Evolutionary conservation across 2,113 vertebrate species (phyloP).

Genomic region (Oenanthe oenanthe): DNA sequence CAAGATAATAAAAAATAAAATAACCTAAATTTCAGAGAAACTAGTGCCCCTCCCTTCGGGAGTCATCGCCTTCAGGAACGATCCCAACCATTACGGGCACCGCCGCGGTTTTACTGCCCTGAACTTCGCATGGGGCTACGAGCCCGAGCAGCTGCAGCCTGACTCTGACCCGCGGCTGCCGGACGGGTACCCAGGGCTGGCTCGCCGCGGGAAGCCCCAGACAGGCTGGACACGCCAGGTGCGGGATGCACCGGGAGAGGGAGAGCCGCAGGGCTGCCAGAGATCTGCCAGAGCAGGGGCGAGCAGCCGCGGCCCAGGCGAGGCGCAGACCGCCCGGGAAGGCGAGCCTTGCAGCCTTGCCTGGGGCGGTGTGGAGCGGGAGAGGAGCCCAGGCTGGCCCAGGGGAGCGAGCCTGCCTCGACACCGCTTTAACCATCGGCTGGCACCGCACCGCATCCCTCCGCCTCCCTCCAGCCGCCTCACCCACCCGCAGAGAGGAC

Average conservation of each 20-base stretch:
- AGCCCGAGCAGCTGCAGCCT: background rate
- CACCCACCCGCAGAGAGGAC: background rate
- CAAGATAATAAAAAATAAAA: background rate
- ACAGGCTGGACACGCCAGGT: background rate
- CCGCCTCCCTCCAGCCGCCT: background rate
- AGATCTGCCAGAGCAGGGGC: background rate
- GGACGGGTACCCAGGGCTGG: accelerated
- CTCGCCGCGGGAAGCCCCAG: background rate
- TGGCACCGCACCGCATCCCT: background rate
- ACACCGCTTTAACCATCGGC: background rate
- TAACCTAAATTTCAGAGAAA: background rate
- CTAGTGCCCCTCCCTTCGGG: background rate
- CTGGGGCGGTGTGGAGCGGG: background rate
- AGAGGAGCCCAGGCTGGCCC: background rate
- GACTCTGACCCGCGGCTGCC: background rate
- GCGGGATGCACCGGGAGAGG: background rate
- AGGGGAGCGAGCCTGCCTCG: background rate
- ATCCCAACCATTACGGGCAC: background rate
- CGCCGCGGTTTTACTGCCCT: background rate
- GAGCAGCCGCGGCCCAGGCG: background rate
- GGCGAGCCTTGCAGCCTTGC: background rate
- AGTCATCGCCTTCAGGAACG: background rate
- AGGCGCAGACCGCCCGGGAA: background rate
- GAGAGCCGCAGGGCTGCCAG: background rate
- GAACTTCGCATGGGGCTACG: background rate